A percentile compares a stretch with the other conserved stretches of the same genome.
Conservation (phyloP, 2,113 vertebrate genomes). For the Gopherus evgoodei region DNA sequence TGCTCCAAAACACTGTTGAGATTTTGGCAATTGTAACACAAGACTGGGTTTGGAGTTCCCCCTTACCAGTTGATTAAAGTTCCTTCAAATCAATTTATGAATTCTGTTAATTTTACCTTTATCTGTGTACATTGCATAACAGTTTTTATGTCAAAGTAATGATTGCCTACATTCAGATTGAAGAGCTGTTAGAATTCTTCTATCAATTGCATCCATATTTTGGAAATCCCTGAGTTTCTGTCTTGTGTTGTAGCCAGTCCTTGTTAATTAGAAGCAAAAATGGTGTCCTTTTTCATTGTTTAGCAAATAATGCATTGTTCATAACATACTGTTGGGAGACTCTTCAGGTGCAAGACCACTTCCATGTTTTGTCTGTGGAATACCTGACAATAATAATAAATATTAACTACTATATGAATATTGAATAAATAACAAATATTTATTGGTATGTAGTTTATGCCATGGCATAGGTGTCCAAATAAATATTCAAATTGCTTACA, state of each 20-base stretch:
- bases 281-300: too few species aligned
- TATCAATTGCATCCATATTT: neutral
- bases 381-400: neutral
- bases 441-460: neutral
- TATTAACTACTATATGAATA: neutral
- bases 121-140: neutral
- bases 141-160: neutral
- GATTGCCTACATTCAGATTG: neutral
- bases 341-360: too few species aligned
- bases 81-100: neutral
- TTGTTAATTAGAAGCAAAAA: too few species aligned
- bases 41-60: neutral
- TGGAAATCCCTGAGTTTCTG: neutral
- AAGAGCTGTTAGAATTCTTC: neutral
- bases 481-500: neutral
- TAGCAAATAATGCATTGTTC: too few species aligned
- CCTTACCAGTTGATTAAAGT: neutral
- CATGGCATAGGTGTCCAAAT: neutral
- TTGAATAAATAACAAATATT: neutral
- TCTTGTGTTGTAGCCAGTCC: too few species aligned
- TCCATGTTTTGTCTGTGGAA: neutral
- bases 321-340: too few species aligned
- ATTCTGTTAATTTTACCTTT: neutral
- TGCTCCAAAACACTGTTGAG: neutral
- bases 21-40: neutral